Evolutionary conservation across 2,797 vertebrate genomes (phyloP).

Genomic region (Pampus argenteus): DNA sequence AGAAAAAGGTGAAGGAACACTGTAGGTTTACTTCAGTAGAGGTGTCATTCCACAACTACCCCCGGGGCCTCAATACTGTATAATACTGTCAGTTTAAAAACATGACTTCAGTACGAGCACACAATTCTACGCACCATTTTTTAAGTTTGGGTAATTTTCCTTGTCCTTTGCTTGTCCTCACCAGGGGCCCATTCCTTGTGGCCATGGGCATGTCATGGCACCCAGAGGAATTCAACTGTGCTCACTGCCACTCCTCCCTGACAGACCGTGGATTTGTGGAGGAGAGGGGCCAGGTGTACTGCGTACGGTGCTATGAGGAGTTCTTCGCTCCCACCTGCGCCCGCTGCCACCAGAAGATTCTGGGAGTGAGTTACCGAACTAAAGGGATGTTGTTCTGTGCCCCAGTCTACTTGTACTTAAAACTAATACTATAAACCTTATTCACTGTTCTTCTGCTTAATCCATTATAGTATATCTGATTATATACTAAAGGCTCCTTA

Average conservation of each 20-base stretch:
- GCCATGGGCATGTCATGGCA: constrained; percentile 99
- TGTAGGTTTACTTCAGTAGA: too few species aligned
- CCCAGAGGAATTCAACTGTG: constrained; percentile 95
- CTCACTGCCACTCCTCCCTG: constrained; percentile 93
- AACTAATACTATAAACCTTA: neutral
- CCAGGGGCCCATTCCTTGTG: constrained; percentile 95
- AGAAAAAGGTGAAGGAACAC: neutral
- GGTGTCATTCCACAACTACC: too few species aligned
- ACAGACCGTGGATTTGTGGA: constrained; percentile 93
- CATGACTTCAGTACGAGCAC: neutral
- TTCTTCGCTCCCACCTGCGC: constrained; percentile 94
- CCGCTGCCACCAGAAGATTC: constrained; percentile 93
- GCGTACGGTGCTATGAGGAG: constrained; percentile 94
- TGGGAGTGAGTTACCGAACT: constrained; percentile 89
- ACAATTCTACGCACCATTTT: neutral
- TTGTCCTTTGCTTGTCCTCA: constrained; percentile 9
- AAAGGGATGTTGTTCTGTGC: neutral
- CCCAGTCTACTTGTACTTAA: neutral
- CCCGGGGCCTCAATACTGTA: too few species aligned
- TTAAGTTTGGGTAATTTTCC: constrained; percentile 7
- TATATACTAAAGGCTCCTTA: neutral
- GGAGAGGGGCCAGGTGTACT: constrained; percentile 93
- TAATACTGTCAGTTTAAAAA: too few species aligned
- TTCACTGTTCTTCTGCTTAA: neutral
- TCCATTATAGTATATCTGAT: neutral